Evolutionary conservation across 2,888 invertebrate genomes (phyloP).

Genomic region (Melolontha melolontha): DNA sequence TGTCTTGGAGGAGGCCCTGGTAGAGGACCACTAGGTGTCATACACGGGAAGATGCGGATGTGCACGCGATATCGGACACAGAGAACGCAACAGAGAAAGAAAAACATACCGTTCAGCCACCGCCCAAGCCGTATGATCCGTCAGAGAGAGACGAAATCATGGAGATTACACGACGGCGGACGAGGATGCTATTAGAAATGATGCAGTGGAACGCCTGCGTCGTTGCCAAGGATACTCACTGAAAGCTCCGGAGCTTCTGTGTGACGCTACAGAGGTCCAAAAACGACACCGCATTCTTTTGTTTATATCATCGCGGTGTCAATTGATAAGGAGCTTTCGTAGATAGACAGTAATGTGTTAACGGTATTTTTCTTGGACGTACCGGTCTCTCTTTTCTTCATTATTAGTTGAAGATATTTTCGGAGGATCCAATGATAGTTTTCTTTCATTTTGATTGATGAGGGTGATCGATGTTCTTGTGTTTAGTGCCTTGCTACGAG

Average conservation of each 20-base stretch:
- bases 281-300: conserved; percentile 19
- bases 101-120: conserved; percentile 62
- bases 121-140: conserved; percentile 66
- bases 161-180: conserved; percentile 42
- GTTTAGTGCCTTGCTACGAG: no score
- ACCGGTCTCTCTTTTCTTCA: no score
- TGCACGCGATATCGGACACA: conserved; percentile 50
- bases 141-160: conserved; percentile 53
- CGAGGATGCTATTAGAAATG: conserved; percentile 24
- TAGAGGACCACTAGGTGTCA: conserved; percentile 19
- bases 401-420: no score
- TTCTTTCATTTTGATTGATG: no score
- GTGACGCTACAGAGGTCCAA: conserved; percentile 36
- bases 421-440: no score
- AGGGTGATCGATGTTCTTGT: no score
- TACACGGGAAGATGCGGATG: conserved; percentile 48
- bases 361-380: neutral
- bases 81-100: conserved; percentile 52
- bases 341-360: conserved; percentile 18
- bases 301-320: conserved; percentile 10
- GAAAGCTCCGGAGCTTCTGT: conserved; percentile 49
- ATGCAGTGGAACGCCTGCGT: conserved; percentile 60
- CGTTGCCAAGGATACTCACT: conserved; percentile 61
- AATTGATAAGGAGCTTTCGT: neutral
- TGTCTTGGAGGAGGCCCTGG: neutral